Conservation (phyloP, 2,113 vertebrate species). For the Megaptera novaeangliae region DNA sequence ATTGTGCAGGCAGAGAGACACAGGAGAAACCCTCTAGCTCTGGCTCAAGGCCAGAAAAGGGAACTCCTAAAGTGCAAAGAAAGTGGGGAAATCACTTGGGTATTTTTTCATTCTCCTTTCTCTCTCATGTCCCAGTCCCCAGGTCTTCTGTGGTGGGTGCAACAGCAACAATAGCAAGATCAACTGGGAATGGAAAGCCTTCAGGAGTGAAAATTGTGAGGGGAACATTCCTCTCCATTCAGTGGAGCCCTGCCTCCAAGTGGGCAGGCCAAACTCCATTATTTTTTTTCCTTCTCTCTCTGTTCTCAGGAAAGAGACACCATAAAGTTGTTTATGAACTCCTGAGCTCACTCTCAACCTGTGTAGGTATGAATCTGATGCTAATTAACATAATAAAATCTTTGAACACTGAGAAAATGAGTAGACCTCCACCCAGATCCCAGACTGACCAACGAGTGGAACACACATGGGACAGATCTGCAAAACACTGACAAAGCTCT, state of each 20-base stretch:
- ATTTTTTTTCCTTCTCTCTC: neutral
- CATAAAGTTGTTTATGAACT: slow-evolving; percentile 8
- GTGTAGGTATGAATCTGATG: neutral
- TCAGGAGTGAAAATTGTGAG: neutral
- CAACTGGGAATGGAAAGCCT: neutral
- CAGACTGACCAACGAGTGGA: neutral
- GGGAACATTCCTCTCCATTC: neutral
- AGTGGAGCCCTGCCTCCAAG: neutral
- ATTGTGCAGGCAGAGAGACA: neutral
- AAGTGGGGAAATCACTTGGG: neutral
- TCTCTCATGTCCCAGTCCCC: neutral
- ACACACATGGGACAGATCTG: neutral
- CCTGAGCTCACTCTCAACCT: neutral
- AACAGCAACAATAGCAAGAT: neutral
- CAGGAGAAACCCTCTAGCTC: neutral
- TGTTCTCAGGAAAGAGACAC: neutral
- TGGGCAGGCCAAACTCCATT: neutral
- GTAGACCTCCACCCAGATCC: neutral
- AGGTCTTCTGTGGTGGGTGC: neutral
- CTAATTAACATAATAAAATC: neutral
- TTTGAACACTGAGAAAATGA: neutral
- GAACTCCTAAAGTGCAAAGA: neutral
- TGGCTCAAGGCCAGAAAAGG: neutral
- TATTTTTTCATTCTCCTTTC: neutral
- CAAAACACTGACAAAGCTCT: neutral